Evolutionary conservation across 2,888 invertebrate species (phyloP), one percentile per base, ranked within the genome.

Genomic region (Furcula furcula): DNA sequence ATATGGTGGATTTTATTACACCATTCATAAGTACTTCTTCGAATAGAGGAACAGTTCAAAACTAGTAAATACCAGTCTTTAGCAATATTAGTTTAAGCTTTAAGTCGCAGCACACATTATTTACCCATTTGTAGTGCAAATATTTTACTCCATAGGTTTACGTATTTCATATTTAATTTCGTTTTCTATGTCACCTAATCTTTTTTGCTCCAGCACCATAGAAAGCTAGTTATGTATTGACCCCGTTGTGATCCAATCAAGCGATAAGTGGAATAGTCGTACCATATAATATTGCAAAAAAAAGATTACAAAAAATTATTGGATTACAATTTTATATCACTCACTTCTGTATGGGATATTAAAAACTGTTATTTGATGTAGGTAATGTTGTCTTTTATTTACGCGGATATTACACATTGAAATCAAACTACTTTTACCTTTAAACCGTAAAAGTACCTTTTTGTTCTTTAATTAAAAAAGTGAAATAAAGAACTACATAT

Each of bases 61-160:
- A 23, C 16, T 16, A 23, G 21, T 10, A 10, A 12, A 23, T 12
- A 23, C 12, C 10, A 12, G 56, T 50, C 66, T 68, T 65, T 65
- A 66, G 63, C 57, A 70, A 68, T 76, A 58, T 76, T 76, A 49
- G 64, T 59, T 60, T 62, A 65, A 55, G 58, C 55, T 54, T 53
- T 61, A 62, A 64, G 52, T 51, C 23, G 9, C 49, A 54, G 58
- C 56, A 51, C 55, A 56, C 59, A 55, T 57, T 70, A 62, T 76
- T 75, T 78, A 71, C 70, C 74, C 76, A 81, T 82, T 79, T 78
- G 73, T 63, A 68, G 55, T 51, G 45, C 62, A 72, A 81, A 82
- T 76, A 79, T 81, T 77, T 42, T 55, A 50, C 55, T 50, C 56
- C 29, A 62, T 64, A 42, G 55, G 56, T 55, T 50, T 60, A 58